Percentiles rank a stretch among this genome's conserved stretches.
Evolutionary conservation across 2,888 invertebrate species (phyloP).

Genomic region (Euphydryas editha): DNA sequence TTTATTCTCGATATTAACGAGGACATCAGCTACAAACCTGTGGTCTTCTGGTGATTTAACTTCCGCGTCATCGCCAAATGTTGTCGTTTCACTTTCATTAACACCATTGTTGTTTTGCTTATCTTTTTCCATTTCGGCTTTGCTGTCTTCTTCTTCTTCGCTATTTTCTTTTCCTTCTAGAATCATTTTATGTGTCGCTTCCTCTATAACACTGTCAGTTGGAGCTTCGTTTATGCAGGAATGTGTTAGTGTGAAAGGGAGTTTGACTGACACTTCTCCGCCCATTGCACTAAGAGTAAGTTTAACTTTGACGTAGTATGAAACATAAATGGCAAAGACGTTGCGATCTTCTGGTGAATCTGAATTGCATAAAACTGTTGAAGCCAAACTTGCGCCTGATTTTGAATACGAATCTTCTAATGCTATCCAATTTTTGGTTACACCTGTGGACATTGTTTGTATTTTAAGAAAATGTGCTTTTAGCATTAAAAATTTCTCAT

Average conservation of each 20-base stretch:
- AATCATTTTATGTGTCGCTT: conserved; percentile 76
- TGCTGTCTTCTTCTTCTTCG: conserved; percentile 73
- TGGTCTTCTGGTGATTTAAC: conserved; percentile 67
- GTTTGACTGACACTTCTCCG: conserved; percentile 89
- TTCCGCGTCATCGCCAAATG: conserved; percentile 59
- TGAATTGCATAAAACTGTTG: conserved; percentile 81
- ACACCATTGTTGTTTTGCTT: conserved; percentile 67
- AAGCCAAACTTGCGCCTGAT: conserved; percentile 85
- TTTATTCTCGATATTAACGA: conserved; percentile 77
- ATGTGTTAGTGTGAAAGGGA: conserved; percentile 92
- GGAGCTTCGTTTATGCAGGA: conserved; percentile 86
- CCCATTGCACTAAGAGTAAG: conserved; percentile 91
- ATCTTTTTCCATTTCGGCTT: conserved; percentile 65
- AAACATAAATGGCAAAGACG: conserved; percentile 95
- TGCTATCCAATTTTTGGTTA: conserved; percentile 95
- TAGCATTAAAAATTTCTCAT: background rate
- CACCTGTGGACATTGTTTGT: conserved; percentile 75
- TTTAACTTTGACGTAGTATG: conserved; percentile 95
- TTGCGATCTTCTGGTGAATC: conserved; percentile 89
- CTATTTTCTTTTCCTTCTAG: conserved; percentile 77
- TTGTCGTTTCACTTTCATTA: conserved; percentile 54
- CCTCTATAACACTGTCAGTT: conserved; percentile 79
- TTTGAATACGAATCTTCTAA: conserved; percentile 93
- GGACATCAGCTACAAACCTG: conserved; percentile 69
- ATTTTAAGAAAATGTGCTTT: background rate